Evolutionary conservation across 1,140 invertebrate genomes (phyloP).

Genomic region (Halesus radiatus): DNA sequence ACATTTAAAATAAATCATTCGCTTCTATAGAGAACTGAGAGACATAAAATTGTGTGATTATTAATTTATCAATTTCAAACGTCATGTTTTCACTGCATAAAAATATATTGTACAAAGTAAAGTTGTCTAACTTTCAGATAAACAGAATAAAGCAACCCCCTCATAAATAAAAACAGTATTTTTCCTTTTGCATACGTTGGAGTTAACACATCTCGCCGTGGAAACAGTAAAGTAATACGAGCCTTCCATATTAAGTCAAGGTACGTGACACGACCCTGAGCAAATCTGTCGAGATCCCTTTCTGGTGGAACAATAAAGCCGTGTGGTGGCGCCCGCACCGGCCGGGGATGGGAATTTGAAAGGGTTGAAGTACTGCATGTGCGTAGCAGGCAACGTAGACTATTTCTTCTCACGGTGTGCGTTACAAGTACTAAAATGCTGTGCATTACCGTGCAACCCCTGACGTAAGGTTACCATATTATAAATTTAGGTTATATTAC

Average conservation of each 20-base stretch:
- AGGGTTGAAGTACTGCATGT: not conserved
- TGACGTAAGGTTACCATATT: no score
- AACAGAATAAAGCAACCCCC: slow-evolving; percentile 18
- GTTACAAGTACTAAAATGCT: no score
- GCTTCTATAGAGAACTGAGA: no score
- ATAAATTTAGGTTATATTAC: no score
- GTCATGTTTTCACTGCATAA: no score
- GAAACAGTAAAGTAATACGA: slow-evolving; percentile 19
- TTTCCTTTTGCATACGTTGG: slow-evolving; percentile 27
- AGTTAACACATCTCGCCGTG: slow-evolving; percentile 24
- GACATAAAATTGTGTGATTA: no score
- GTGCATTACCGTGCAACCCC: no score
- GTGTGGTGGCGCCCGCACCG: not conserved
- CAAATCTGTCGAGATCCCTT: slow-evolving; percentile 15
- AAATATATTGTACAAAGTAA: no score
- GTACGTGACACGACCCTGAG: slow-evolving; percentile 35
- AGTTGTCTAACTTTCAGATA: not conserved
- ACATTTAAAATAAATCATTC: no score
- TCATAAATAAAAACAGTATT: slow-evolving; percentile 36
- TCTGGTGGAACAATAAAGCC: slow-evolving; percentile 23
- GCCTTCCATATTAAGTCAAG: slow-evolving; percentile 39
- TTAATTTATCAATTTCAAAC: no score
- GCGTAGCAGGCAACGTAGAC: no score
- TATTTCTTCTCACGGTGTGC: no score
- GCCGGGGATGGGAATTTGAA: slow-evolving; percentile 8